A percentile compares a stretch with the other conserved stretches of the same genome.
phyloP scores from a whole-genome alignment of 2,888 invertebrate species.

The Idaea aversata region DNA sequence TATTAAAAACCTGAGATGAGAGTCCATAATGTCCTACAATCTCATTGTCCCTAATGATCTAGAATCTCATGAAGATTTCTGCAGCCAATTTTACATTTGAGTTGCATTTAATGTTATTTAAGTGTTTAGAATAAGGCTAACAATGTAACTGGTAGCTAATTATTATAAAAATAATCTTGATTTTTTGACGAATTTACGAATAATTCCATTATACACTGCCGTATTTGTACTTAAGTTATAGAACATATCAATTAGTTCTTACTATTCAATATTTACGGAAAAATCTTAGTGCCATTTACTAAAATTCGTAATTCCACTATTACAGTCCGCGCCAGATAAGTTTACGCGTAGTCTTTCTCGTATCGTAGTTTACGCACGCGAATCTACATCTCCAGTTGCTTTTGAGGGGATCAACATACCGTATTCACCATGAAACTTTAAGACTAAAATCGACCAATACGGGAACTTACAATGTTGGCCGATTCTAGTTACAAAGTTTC shows the following conservation, averaged over 20 bases:
- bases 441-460: too few relatives aligned
- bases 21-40: too few relatives aligned
- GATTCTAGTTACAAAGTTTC: too few relatives aligned
- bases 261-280: background rate
- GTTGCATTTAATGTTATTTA: background rate
- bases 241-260: background rate
- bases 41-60: too few relatives aligned
- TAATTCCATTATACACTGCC: conserved; percentile 19
- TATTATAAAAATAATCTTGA: background rate
- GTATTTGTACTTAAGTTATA: conserved; percentile 8
- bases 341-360: too few relatives aligned
- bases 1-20: too few relatives aligned
- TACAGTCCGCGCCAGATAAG: background rate
- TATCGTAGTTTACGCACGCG: too few relatives aligned
- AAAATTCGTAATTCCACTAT: conserved; percentile 4
- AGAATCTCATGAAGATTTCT: background rate
- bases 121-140: background rate
- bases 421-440: too few relatives aligned
- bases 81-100: background rate
- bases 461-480: too few relatives aligned
- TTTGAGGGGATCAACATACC: too few relatives aligned
- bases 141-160: conserved; percentile 3
- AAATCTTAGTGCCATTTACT: background rate
- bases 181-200: background rate
- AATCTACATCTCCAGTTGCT: too few relatives aligned